phyloP scores from a whole-genome alignment of 2,797 vertebrate species.

The Coregonus sp. region DNA sequence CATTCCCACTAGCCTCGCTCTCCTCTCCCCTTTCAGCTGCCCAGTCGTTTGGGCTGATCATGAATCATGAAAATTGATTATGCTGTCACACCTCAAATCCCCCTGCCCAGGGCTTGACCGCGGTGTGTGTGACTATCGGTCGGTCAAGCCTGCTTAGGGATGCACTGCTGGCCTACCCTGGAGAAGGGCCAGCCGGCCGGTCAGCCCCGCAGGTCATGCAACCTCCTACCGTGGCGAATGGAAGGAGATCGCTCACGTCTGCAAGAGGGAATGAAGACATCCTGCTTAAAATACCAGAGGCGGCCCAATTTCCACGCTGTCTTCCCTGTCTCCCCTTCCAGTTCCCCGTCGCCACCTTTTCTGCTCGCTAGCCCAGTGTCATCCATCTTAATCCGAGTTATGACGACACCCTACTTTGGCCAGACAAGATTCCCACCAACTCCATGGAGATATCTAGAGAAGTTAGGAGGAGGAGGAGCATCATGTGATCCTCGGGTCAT shows the following conservation, averaged over 20 bases:
- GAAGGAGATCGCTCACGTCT: slow-evolving; percentile 66
- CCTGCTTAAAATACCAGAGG: slow-evolving; percentile 64
- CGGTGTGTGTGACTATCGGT: slow-evolving; percentile 72
- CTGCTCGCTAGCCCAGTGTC: slow-evolving; percentile 28
- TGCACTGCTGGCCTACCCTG: slow-evolving; percentile 47
- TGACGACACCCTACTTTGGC: slow-evolving; percentile 55
- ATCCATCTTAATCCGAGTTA: slow-evolving; percentile 67
- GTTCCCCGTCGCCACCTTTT: slow-evolving; percentile 55
- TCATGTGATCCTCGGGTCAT: slow-evolving; percentile 18
- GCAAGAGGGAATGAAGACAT: slow-evolving; percentile 74
- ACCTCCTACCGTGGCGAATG: slow-evolving; percentile 68
- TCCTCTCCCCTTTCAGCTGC: slow-evolving; percentile 63
- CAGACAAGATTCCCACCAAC: slow-evolving; percentile 32
- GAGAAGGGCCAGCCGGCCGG: slow-evolving; percentile 55
- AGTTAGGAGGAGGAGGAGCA: slow-evolving; percentile 38
- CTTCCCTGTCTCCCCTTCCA: slow-evolving; percentile 39
- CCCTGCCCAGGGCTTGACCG: slow-evolving; percentile 66
- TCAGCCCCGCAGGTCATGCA: slow-evolving; percentile 62
- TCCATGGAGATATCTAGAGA: slow-evolving; percentile 50
- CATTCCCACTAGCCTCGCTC: slow-evolving; percentile 49
- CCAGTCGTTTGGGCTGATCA: slow-evolving; percentile 61
- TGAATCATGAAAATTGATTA: slow-evolving; percentile 79
- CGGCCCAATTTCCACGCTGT: slow-evolving; percentile 18
- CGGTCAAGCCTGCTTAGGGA: slow-evolving; percentile 78
- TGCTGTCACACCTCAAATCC: slow-evolving; percentile 76